Evolutionary conservation across 1,140 invertebrate species (phyloP).

Genomic region (Lepidurus arcticus): DNA sequence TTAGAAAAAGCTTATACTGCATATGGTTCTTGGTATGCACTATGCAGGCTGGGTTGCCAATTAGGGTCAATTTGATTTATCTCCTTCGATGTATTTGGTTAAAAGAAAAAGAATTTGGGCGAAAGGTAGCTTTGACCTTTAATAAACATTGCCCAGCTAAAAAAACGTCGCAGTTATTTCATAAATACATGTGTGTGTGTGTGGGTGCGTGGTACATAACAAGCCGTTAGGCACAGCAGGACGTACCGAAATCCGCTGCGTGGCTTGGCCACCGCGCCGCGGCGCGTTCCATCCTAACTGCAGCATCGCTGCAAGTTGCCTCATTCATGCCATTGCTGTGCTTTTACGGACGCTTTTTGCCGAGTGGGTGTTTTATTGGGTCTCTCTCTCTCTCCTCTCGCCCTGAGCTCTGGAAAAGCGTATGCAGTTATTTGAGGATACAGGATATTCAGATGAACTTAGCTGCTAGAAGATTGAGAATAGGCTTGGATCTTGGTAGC

Average conservation of each 20-base stretch:
- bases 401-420: too few relatives aligned
- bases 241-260: slow-evolving; percentile 24
- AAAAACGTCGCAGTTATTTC: neutral
- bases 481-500: too few relatives aligned
- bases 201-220: slow-evolving; percentile 20
- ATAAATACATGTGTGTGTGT: neutral
- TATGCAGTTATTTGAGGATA: too few relatives aligned
- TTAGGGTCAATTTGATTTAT: neutral
- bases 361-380: too few relatives aligned
- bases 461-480: too few relatives aligned
- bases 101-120: too few relatives aligned
- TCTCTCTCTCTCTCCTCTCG: too few relatives aligned
- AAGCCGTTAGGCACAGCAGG: slow-evolving; percentile 31
- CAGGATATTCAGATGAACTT: too few relatives aligned
- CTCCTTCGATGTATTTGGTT: too few relatives aligned
- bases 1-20: neutral
- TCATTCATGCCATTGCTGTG: neutral
- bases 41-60: neutral
- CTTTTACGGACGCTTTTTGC: too few relatives aligned
- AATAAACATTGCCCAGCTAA: neutral
- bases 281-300: neutral
- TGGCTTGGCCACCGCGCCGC: neutral
- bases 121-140: neutral
- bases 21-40: neutral
- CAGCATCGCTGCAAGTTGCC: neutral